A percentile compares a stretch with the other conserved stretches of the same genome.
Evolutionary conservation across 2,888 invertebrate genomes (phyloP).

Genomic region (Lepidochrysops patricia): DNA sequence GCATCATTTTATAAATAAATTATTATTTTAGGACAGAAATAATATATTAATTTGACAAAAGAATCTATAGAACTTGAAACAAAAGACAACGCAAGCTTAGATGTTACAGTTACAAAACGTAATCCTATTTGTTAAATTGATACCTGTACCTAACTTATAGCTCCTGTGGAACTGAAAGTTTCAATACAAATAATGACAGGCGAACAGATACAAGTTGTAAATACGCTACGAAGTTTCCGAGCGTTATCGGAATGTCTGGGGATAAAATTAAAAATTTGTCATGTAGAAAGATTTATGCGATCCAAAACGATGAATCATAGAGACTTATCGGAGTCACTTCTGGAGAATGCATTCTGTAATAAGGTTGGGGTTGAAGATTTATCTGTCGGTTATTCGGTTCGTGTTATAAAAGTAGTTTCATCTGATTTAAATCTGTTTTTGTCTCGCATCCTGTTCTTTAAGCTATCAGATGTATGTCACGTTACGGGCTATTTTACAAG

Average conservation of each 20-base stretch:
- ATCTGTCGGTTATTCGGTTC: background rate
- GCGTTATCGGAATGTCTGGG: background rate
- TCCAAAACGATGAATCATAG: background rate
- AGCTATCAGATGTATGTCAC: too few relatives aligned
- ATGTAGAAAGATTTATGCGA: background rate
- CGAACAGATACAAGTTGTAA: conserved; percentile 3
- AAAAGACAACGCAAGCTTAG: background rate
- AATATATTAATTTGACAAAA: background rate
- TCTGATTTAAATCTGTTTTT: background rate
- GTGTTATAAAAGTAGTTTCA: background rate
- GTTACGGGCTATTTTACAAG: too few relatives aligned
- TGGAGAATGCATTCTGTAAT: conserved; percentile 7
- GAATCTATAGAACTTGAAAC: background rate
- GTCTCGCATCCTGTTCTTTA: too few relatives aligned
- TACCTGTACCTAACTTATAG: background rate
- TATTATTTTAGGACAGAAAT: too few relatives aligned
- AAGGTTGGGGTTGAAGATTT: background rate
- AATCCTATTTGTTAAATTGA: background rate
- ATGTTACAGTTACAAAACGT: background rate
- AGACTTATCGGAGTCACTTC: background rate
- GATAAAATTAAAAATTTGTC: conserved; percentile 10
- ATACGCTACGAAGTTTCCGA: background rate
- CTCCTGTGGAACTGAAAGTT: background rate
- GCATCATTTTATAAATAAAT: too few relatives aligned
- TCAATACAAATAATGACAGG: background rate